These are phyloP conservation scores for Stegodyphus dumicola DNA, from an alignment of 1,140 invertebrate species.

Conservation along the genomic window DNA sequence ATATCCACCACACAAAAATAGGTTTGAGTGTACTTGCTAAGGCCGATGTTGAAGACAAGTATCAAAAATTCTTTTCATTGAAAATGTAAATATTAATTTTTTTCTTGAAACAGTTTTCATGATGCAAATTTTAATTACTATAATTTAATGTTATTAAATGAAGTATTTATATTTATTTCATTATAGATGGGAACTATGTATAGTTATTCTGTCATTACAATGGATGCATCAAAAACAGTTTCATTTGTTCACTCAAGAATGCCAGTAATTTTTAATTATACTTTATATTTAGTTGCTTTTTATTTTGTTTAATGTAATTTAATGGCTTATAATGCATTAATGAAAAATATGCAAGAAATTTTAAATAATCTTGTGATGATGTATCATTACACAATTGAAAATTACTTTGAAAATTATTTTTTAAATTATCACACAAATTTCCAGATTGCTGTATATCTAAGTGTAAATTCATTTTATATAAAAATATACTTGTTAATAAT, in stretches of 20 bases:
- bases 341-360: not conserved
- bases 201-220: conserved; percentile 38
- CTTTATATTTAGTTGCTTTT: not conserved
- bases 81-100: not conserved
- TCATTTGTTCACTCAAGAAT: conserved; percentile 48
- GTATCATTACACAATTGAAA: not conserved
- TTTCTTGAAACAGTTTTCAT: not conserved
- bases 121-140: not conserved
- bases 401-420: not conserved
- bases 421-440: not conserved
- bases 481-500: no score
- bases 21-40: no score
- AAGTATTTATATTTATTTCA: conserved; percentile 27
- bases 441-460: not conserved
- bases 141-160: not conserved
- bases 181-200: conserved; percentile 33
- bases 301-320: not conserved
- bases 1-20: no score
- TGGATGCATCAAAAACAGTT: conserved; percentile 45
- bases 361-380: not conserved
- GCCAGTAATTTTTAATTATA: conserved; percentile 24
- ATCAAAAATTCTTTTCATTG: no score
- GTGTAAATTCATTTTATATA: no score
- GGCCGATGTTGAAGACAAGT: no score
- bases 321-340: not conserved